Percentiles rank a stretch among this genome's conserved stretches.
Conservation (phyloP, 2,888 invertebrate genomes). For the Dynastes grantii region DNA sequence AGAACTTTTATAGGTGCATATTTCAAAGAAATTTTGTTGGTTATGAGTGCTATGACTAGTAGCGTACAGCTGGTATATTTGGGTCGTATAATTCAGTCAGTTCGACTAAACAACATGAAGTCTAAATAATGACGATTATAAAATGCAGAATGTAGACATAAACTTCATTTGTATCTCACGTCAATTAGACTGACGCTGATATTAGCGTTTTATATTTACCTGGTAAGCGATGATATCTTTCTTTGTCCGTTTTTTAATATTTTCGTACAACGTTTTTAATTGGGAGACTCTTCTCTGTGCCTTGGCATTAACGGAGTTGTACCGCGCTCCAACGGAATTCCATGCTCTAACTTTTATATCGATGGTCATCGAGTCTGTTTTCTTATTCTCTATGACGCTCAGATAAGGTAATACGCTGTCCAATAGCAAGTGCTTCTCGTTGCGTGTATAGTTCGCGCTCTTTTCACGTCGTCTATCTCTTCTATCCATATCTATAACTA, state of each 20-base stretch:
- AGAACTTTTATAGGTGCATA: no score
- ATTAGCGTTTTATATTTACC: slow-evolving; percentile 23
- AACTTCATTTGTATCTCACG: no score
- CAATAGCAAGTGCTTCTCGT: slow-evolving; percentile 48
- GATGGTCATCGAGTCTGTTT: slow-evolving; percentile 42
- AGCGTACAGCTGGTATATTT: no score
- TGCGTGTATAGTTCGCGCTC: slow-evolving; percentile 42
- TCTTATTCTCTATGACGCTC: slow-evolving; percentile 49
- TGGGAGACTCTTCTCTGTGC: slow-evolving; percentile 43
- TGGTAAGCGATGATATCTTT: slow-evolving; percentile 30
- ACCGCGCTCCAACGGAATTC: slow-evolving; percentile 36
- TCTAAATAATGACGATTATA: no score
- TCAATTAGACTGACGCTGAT: no score
- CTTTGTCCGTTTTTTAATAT: slow-evolving; percentile 48
- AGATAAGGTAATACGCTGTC: slow-evolving; percentile 45
- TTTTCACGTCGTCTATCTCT: slow-evolving; percentile 36
- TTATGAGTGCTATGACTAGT: no score
- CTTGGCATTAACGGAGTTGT: slow-evolving; percentile 35
- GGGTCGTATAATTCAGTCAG: no score
- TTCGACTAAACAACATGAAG: no score
- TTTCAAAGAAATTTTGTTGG: no score
- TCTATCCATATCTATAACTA: slow-evolving; percentile 13
- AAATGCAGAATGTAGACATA: no score
- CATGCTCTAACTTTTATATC: slow-evolving; percentile 41
- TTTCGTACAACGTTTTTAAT: slow-evolving; percentile 48